Conservation (phyloP, 2,113 vertebrate species). For the Damaliscus lunatus region DNA sequence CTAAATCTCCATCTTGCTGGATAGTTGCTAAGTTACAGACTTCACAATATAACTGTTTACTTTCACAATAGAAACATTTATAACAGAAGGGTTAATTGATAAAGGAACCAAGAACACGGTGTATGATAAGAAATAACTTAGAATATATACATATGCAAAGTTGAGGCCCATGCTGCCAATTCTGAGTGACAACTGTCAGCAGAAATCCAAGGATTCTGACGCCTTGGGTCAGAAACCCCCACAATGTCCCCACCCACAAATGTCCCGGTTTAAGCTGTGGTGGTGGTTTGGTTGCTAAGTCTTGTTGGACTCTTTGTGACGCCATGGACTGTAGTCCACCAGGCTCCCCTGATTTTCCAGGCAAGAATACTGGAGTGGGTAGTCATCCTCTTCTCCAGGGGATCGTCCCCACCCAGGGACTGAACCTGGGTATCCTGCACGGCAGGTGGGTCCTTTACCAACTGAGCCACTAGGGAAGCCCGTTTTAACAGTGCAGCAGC, state of each 20-base stretch:
- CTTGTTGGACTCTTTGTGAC: neutral
- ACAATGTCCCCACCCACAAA: slow-evolving; percentile 69
- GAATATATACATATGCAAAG: neutral
- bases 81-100: slow-evolving; percentile 37
- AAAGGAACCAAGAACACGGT: slow-evolving; percentile 11
- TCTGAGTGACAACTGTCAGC: slow-evolving; percentile 72
- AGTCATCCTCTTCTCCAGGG: neutral
- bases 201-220: slow-evolving; percentile 76
- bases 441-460: neutral
- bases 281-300: neutral
- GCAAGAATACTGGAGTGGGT: neutral
- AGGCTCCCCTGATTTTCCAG: neutral
- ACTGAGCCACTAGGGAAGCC: neutral
- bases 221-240: slow-evolving; percentile 76
- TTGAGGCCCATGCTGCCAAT: slow-evolving; percentile 22
- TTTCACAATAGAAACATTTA: slow-evolving; percentile 15
- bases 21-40: slow-evolving; percentile 20
- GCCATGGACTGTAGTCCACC: neutral
- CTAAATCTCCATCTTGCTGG: neutral
- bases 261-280: slow-evolving; percentile 62
- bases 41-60: slow-evolving; percentile 21
- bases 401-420: neutral
- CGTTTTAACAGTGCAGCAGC: neutral
- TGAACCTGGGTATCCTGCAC: neutral
- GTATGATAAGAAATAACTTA: neutral